Conservation (phyloP, 1,140 invertebrate genomes). For the Laodelphax striatellus region DNA sequence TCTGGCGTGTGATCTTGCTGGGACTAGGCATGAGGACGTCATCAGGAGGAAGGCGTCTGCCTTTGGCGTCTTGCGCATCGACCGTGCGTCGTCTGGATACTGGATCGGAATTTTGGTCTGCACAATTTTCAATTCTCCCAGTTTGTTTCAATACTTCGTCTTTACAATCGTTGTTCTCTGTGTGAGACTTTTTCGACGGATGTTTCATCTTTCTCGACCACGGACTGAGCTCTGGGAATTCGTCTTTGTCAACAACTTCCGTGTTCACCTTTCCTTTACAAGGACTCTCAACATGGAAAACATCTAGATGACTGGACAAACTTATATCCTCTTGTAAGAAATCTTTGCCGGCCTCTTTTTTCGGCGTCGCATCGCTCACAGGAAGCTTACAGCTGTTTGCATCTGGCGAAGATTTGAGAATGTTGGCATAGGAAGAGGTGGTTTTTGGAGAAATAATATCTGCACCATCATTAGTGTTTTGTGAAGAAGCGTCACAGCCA, state of each 20-base stretch:
- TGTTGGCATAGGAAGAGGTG: slow-evolving; percentile 4
- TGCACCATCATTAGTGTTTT: slow-evolving; percentile 5
- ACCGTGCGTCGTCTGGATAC: slow-evolving; percentile 1
- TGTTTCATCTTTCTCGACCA: not conserved
- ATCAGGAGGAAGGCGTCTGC: slow-evolving; percentile 7
- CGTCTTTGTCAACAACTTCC: not conserved
- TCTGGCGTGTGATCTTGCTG: slow-evolving; percentile 13
- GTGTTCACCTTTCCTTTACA: slow-evolving; percentile 8
- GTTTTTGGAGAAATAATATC: not conserved
- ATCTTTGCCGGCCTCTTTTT: slow-evolving; percentile 12
- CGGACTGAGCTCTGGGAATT: not conserved
- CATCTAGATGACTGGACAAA: slow-evolving; percentile 21
- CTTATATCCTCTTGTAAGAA: slow-evolving; percentile 22
- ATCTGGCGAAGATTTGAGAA: slow-evolving; percentile 3
- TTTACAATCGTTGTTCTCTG: not conserved
- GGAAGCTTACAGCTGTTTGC: not conserved
- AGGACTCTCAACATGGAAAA: slow-evolving; percentile 21
- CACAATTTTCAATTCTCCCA: not conserved
- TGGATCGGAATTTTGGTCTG: not conserved
- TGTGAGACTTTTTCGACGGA: not conserved
- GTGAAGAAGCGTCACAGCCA: not conserved
- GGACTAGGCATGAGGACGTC: slow-evolving; percentile 21
- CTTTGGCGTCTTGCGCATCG: not conserved
- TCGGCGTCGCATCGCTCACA: slow-evolving; percentile 2
- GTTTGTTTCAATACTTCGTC: not conserved